phyloP scores from a whole-genome alignment of 2,888 invertebrate species.

The Pomacea canaliculata region DNA sequence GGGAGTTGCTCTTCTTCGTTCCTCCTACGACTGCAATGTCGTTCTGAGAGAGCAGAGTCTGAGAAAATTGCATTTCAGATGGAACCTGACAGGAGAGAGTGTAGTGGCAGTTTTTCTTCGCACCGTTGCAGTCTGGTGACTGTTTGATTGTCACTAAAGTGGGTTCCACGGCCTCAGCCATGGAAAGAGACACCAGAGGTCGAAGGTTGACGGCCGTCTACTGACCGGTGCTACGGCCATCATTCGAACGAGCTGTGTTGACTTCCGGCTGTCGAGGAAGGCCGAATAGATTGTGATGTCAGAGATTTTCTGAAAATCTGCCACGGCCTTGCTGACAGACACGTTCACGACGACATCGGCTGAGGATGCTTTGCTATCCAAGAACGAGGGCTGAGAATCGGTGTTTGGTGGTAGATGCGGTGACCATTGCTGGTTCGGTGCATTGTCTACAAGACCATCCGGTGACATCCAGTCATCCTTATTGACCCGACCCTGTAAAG shows the following conservation, averaged over 20 bases:
- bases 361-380: background rate
- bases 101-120: conserved; percentile 14
- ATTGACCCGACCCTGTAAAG: no score
- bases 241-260: conserved; percentile 4
- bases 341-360: background rate
- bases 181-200: conserved; percentile 19
- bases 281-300: conserved; percentile 14
- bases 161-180: background rate
- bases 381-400: no score
- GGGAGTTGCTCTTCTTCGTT: background rate
- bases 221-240: conserved; percentile 1
- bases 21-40: background rate
- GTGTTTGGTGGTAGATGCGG: no score
- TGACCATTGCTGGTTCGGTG: no score
- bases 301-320: conserved; percentile 3
- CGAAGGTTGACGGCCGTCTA: background rate
- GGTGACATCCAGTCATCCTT: no score
- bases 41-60: background rate
- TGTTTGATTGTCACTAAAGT: background rate
- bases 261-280: background rate
- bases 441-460: no score
- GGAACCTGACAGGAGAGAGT: conserved; percentile 11
- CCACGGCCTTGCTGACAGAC: background rate
- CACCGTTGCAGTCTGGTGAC: conserved; percentile 13
- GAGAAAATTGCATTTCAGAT: background rate